These are phyloP conservation scores for Lepus oiostolus DNA, from an alignment of 2,797 vertebrate species.

Conservation along the genomic window DNA sequence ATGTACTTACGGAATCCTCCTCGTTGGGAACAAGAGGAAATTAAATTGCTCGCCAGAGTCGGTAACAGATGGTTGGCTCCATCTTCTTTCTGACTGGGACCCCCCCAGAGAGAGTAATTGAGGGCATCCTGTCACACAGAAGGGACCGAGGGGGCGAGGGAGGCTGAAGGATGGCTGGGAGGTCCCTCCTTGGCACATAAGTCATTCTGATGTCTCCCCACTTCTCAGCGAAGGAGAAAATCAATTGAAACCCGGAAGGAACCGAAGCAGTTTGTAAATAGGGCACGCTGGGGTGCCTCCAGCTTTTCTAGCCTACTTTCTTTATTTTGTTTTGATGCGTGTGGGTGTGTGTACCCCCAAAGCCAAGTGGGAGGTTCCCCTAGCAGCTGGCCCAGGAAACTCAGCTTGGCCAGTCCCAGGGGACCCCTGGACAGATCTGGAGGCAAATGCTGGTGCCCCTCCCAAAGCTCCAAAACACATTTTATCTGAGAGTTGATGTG, in stretches of 20 bases:
- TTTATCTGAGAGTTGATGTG: conserved; percentile 77
- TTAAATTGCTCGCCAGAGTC: conserved; percentile 81
- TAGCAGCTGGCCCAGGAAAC: conserved; percentile 55
- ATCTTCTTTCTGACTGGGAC: conserved; percentile 74
- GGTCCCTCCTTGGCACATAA: conserved; percentile 67
- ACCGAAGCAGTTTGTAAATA: conserved; percentile 73
- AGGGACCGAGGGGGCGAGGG: conserved; percentile 1
- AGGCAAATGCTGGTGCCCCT: conserved; percentile 28
- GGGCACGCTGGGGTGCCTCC: conserved; percentile 57
- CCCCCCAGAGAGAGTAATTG: conserved; percentile 79
- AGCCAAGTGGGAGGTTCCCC: conserved; percentile 49
- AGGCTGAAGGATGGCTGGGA: conserved; percentile 57
- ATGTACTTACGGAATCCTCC: conserved; percentile 69
- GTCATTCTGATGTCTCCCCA: conserved; percentile 75
- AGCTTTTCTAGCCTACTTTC: conserved; percentile 38
- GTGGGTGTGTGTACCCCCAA: neutral
- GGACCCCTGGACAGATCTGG: neutral
- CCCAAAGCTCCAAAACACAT: conserved; percentile 66
- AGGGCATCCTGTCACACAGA: conserved; percentile 83
- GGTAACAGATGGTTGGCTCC: conserved; percentile 83
- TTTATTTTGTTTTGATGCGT: neutral
- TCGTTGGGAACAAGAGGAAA: conserved; percentile 78
- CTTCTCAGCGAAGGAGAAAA: conserved; percentile 81
- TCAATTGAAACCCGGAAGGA: conserved; percentile 74
- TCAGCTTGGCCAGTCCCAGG: neutral